Evolutionary conservation across 2,888 invertebrate genomes (phyloP), one percentile per base, ranked within the genome.

Genomic region (Rhabditophanes sp.): DNA sequence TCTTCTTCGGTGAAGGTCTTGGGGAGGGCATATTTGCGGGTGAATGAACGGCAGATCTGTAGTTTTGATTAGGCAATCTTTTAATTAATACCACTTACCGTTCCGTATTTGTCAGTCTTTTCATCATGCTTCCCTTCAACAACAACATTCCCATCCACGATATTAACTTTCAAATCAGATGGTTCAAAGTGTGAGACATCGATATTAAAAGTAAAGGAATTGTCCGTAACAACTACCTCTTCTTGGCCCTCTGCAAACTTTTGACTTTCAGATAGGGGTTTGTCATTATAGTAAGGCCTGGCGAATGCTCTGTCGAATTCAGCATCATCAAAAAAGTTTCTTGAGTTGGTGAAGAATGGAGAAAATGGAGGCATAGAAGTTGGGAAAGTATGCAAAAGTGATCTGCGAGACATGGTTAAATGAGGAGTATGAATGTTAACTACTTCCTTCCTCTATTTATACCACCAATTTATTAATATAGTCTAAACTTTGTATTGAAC

Each of bases 131-230:
- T 46, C 33, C 46, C 54, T 30, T 54, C 54, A 25, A 54, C 44
- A 11, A 54, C 47, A 17, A 54, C 30, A 30, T 51, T 44, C 22
- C 50, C 44, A 26, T 54, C 54, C 20, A 48, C 44, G 20, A 54
- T 48, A 35, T 52, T 54, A 20, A 47, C 54, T 35, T 54, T 54
- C 35, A 54, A 34, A 30, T 54, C 54, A 29, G 53, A 53, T 4
- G 54, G 54, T 21, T 48, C 42, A 33, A 54, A 54, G 26, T 51
- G 49, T 7, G 51, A 48, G n/a, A 54, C 54, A 35, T 54, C 50
- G 2, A 54, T 34, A 1, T 50, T 43, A 8, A 54, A 42, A 18
- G 43, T 37, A 36, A 52, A 50, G 21, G 49, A 45, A 6, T 38
- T 34, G 8, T 46, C 45, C 22, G 39, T 46, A 37, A 45, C 44